Percentiles rank a stretch among this genome's conserved stretches.
Conservation (phyloP, 2,797 vertebrate genomes). For the Pseudochirops cupreus region DNA sequence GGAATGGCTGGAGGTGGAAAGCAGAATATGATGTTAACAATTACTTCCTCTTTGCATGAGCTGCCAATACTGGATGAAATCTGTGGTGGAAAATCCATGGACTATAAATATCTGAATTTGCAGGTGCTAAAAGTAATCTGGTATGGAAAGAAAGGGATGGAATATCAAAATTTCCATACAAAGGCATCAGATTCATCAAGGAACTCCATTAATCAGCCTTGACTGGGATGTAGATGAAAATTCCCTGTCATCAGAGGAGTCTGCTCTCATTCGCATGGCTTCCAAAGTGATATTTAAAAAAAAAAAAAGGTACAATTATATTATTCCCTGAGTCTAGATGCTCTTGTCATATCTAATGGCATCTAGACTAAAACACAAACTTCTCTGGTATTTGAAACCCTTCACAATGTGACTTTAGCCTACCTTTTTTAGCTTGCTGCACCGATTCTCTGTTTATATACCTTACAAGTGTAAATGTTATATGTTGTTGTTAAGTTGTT, state of each 20-base stretch:
- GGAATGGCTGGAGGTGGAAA: background rate
- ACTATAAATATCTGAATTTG: background rate
- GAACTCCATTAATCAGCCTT: background rate
- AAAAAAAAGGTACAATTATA: no score
- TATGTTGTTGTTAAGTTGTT: background rate
- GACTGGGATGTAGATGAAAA: background rate
- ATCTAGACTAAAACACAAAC: no score
- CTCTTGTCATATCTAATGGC: no score
- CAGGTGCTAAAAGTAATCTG: background rate
- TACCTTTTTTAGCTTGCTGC: no score
- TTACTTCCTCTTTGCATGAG: background rate
- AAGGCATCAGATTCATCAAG: background rate
- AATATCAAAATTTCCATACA: background rate
- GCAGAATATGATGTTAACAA: background rate
- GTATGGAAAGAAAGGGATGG: background rate
- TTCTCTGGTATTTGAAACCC: no score
- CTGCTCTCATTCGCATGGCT: background rate
- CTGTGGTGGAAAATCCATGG: background rate
- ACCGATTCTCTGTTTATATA: no score
- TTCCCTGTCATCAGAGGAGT: background rate
- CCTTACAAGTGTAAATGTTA: background rate
- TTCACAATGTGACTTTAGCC: no score
- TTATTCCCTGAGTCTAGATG: no score
- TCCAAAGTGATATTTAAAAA: no score
- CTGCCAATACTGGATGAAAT: background rate